These are phyloP conservation scores for Anoplolepis gracilipes DNA, from an alignment of 1,140 invertebrate species.

Conservation along the genomic window DNA sequence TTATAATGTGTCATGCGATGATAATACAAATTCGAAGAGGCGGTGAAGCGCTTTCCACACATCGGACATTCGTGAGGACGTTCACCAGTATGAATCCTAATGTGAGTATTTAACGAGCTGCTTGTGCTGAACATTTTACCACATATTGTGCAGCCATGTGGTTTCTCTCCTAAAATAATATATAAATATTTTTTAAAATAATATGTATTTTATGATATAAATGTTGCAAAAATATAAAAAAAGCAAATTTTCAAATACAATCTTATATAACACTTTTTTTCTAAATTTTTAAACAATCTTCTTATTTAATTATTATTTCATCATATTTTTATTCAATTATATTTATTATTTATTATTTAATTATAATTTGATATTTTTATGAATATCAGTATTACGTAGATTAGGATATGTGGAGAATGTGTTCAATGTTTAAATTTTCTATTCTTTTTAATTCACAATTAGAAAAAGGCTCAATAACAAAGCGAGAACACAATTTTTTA, in stretches of 20 bases:
- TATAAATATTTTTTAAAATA: too few species aligned
- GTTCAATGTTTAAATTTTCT: too few species aligned
- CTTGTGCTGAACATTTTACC: conserved; percentile 90
- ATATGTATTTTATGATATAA: neutral
- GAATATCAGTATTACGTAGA: too few species aligned
- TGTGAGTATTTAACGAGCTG: conserved; percentile 85
- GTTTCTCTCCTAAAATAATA: conserved; percentile 84
- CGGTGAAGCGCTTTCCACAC: conserved; percentile 89
- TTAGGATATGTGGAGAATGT: too few species aligned
- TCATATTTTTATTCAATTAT: neutral
- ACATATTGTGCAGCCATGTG: conserved; percentile 89
- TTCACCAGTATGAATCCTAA: conserved; percentile 88
- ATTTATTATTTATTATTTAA: neutral
- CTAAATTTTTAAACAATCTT: conserved; percentile 10
- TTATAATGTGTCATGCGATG: conserved; percentile 92
- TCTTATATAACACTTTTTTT: neutral
- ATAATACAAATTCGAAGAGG: conserved; percentile 90
- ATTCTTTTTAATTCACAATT: too few species aligned
- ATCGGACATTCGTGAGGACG: conserved; percentile 89
- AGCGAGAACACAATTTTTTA: too few species aligned
- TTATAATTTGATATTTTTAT: too few species aligned
- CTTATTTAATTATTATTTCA: neutral
- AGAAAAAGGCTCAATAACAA: too few species aligned
- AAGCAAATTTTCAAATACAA: neutral
- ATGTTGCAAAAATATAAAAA: neutral